Evolutionary conservation across 2,888 invertebrate genomes (phyloP).

Genomic region (Physocephala rufipes): DNA sequence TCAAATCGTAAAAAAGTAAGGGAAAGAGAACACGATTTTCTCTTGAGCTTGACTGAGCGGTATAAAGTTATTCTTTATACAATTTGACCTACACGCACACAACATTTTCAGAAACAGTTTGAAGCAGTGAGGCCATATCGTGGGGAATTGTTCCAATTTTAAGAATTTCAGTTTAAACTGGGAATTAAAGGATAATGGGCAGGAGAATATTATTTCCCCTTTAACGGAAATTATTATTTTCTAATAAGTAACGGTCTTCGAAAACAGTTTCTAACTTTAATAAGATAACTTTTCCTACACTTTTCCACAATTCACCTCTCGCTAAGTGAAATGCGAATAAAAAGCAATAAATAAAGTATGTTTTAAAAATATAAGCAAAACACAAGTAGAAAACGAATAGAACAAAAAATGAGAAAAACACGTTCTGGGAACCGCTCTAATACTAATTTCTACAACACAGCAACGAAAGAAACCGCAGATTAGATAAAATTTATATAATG

Average conservation of each 20-base stretch:
- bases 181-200: no score
- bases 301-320: not conserved
- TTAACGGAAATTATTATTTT: no score
- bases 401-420: not conserved
- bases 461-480: conserved; percentile 1
- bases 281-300: no score
- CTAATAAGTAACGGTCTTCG: no score
- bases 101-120: no score
- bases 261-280: no score
- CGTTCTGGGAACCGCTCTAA: not conserved
- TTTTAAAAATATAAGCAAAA: not conserved
- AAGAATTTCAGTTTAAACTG: no score
- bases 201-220: no score
- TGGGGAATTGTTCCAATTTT: no score
- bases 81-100: no score
- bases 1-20: no score
- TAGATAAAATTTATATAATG: conserved; percentile 17
- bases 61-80: not conserved
- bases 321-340: not conserved
- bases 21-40: not conserved
- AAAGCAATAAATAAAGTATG: not conserved
- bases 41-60: not conserved
- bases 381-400: not conserved
- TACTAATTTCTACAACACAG: not conserved
- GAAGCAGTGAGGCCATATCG: no score